phyloP scores from a whole-genome alignment of 2,113 vertebrate genomes.

The Leucosticte australis region DNA sequence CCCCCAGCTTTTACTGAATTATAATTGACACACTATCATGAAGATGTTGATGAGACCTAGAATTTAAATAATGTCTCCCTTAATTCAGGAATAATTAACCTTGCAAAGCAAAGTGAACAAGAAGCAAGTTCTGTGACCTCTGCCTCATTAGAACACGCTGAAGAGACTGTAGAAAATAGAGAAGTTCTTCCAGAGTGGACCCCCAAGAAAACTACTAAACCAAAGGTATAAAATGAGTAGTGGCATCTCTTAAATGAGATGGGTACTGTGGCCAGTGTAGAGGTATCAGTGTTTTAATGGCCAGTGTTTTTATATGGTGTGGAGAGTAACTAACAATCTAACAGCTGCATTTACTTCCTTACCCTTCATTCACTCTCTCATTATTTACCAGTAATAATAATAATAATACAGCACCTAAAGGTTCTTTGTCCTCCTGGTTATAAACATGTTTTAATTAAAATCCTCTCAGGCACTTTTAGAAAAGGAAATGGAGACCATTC shows the following conservation, averaged over 20 bases:
- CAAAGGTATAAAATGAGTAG: conserved; percentile 64
- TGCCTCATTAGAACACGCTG: conserved; percentile 53
- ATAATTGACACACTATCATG: not conserved
- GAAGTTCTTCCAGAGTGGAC: conserved; percentile 57
- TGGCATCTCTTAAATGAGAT: not conserved
- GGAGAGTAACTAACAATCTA: not conserved
- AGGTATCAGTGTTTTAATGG: not conserved
- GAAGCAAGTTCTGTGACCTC: conserved; percentile 47
- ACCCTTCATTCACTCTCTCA: not conserved
- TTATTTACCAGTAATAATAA: not conserved
- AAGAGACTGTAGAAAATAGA: conserved; percentile 12
- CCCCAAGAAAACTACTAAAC: conserved; percentile 10
- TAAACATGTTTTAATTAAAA: not conserved
- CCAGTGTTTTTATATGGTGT: not conserved
- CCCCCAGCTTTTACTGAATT: not conserved
- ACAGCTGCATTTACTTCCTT: not conserved
- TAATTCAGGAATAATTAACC: conserved; percentile 70
- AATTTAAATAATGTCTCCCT: conserved; percentile 38
- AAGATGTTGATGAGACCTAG: not conserved
- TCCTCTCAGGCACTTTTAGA: not conserved
- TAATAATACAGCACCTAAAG: not conserved
- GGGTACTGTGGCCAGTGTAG: not conserved
- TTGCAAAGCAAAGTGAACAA: conserved; percentile 57
- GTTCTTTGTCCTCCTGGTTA: not conserved
- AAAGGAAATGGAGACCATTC: not conserved